Base-by-base conservation (phyloP, 2,888 invertebrate genomes). In the Metopia argyrocephala region DNA sequence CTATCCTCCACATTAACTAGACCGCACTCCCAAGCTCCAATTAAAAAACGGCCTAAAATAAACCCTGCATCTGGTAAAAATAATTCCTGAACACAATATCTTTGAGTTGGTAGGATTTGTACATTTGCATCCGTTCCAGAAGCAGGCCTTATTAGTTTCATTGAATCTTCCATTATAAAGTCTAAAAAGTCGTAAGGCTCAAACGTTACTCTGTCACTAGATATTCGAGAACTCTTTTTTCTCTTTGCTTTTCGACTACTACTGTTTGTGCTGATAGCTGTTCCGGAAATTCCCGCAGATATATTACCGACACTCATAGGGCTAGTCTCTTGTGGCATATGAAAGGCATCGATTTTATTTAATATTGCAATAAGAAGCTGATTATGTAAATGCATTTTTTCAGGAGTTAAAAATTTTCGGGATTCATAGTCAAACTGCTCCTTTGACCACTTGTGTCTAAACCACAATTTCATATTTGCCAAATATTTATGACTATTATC, bases 21-120 rank as follows among this genome's bases (percentile, higher is more conserved):
- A 0, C 96, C 97, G 62, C 94, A 93, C 86, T 97, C 97, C 97
- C 97, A 97, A 5, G 97, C 96, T 4, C 95, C 94, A 9, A 97
- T 92, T 90, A 96, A 93, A 85, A 97, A 93, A 78, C 97, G 92
- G 0, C 96, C 96, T 81, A 95, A 92, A 5, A 97, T 94, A 86
- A 97, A 94, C 0, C 95, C 94, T 82, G 94, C 93, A 88, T 97
- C 97, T 0, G 97, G 97, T 79, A 97, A 90, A 86, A 96, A 94
- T 75, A 96, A 91, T 89, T 97, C 96, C 88, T 96, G 92, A 0
- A 92, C 93, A 78, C 93, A 94, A 84, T 93, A 94, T 79, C 93
- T 91, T 87, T 92, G 89, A 1, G 86, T 86, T 6, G 89, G 89
- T 59, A 88, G 81, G 71, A 88, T 85, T 82, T 88, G 89, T 15